Conservation (phyloP, 53 echinoderm and acorn worm genomes). For the Arbacia lixula region DNA sequence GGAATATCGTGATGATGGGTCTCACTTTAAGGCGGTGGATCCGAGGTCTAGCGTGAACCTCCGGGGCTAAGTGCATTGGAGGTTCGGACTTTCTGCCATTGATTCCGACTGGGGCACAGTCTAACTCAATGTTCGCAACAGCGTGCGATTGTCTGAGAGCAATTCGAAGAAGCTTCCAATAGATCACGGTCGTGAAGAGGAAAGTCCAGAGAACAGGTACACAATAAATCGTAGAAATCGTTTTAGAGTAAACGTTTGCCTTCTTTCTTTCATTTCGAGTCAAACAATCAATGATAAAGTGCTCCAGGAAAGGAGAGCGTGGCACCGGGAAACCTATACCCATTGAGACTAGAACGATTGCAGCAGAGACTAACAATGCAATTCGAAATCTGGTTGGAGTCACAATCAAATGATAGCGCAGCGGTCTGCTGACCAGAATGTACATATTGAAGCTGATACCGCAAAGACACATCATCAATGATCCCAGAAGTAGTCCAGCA, state of each 20-base stretch:
- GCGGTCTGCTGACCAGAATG: constrained; percentile 1
- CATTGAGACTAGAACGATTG: background rate
- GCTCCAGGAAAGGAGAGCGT: background rate
- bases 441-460: background rate
- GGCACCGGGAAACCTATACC: background rate
- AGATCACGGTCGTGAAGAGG: background rate
- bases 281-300: background rate
- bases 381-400: background rate
- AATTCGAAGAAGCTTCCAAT: background rate
- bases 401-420: constrained; percentile 1
- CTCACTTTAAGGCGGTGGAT: background rate
- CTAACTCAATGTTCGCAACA: background rate
- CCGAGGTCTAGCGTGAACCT: too few relatives aligned
- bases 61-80: too few relatives aligned
- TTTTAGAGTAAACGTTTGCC: too few relatives aligned
- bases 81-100: background rate
- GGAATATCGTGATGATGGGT: background rate
- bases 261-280: background rate
- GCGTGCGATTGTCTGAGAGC: background rate
- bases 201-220: background rate
- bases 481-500: background rate
- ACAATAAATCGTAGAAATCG: background rate
- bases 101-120: background rate
- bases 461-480: background rate
- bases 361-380: background rate